Conservation (phyloP, 2,888 invertebrate species). For the Kuschelorhynchus macadamiae region DNA sequence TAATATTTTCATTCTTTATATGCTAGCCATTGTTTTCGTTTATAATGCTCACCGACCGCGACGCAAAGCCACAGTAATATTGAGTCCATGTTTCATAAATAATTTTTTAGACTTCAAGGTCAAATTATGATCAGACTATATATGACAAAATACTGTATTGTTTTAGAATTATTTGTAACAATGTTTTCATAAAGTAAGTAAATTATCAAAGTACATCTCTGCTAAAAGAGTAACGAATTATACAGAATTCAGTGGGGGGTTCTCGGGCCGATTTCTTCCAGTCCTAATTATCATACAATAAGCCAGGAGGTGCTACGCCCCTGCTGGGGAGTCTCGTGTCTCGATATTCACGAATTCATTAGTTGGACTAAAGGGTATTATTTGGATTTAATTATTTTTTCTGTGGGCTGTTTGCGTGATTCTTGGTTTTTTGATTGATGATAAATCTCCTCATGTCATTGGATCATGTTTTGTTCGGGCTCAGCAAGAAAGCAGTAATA, state of each 20-base stretch:
- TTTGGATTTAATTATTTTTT: constrained; percentile 47
- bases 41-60: too few relatives aligned
- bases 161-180: too few relatives aligned
- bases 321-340: constrained; percentile 60
- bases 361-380: constrained; percentile 45
- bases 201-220: constrained; percentile 34
- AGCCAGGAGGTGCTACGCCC: constrained; percentile 64
- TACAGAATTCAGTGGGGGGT: constrained; percentile 55
- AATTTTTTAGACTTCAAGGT: too few relatives aligned
- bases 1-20: too few relatives aligned
- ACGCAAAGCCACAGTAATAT: too few relatives aligned
- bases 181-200: too few relatives aligned
- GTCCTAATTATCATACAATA: constrained; percentile 66
- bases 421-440: constrained; percentile 44
- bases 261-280: constrained; percentile 59
- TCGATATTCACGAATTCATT: constrained; percentile 51
- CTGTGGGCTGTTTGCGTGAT: constrained; percentile 42
- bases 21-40: too few relatives aligned
- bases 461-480: too few relatives aligned
- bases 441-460: neutral
- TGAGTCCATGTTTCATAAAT: too few relatives aligned
- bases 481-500: too few relatives aligned
- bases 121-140: too few relatives aligned
- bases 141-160: too few relatives aligned
- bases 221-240: constrained; percentile 41